Percentiles rank a stretch among this genome's conserved stretches.
Conservation (phyloP, 2,888 invertebrate genomes). For the Drosophila lutescens region DNA sequence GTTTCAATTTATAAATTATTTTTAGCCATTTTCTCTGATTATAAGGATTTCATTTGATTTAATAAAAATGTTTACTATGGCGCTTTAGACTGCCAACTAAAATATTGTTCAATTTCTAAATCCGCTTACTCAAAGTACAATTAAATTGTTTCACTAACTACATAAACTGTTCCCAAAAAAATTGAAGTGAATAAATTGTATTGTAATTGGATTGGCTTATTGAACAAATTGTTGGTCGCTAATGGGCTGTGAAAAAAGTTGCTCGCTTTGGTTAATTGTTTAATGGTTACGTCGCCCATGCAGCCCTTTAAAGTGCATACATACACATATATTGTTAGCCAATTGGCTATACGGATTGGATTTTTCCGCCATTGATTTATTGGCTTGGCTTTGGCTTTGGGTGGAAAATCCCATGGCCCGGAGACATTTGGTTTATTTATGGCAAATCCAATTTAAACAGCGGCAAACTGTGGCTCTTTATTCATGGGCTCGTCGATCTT, state of each 20-base stretch:
- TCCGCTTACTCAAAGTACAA: not conserved
- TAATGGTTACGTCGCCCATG: not conserved
- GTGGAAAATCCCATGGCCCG: not conserved
- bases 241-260: conserved; percentile 29
- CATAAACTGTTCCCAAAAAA: not conserved
- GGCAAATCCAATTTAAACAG: conserved; percentile 1
- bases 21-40: no score
- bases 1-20: no score
- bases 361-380: not conserved
- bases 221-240: conserved; percentile 24
- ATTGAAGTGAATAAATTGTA: not conserved
- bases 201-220: conserved; percentile 20
- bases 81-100: not conserved
- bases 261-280: conserved; percentile 8
- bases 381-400: not conserved
- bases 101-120: not conserved
- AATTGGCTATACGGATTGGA: not conserved
- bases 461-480: not conserved
- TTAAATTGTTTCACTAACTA: conserved; percentile 14
- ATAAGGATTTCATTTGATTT: no score
- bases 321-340: not conserved
- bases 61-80: no score
- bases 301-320: no score
- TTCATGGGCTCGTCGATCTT: conserved; percentile 5
- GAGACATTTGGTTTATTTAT: conserved; percentile 8